Percentiles rank a stretch among this genome's conserved stretches.
These are phyloP conservation scores for Drosophila fungiperda DNA, from an alignment of 2,888 invertebrate genomes.

Conservation along the genomic window DNA sequence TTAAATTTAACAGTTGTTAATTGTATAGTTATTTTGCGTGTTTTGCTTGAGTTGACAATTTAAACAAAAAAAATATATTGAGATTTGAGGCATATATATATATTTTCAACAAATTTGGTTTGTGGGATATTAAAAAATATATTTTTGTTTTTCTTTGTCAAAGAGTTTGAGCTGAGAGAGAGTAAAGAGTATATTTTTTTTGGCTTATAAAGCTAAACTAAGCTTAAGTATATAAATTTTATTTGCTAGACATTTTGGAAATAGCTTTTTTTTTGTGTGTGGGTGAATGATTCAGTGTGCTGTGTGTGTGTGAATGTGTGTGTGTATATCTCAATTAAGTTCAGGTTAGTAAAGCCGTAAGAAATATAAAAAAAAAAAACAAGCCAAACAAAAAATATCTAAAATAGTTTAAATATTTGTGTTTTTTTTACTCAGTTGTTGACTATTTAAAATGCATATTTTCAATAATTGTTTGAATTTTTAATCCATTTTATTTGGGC, in stretches of 20 bases:
- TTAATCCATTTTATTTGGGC: background rate
- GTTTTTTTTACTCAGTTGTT: background rate
- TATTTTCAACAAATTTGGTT: slow-evolving; percentile 25
- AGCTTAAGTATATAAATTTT: slow-evolving; percentile 59
- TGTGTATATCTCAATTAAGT: slow-evolving; percentile 2
- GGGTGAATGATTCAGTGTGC: slow-evolving; percentile 38
- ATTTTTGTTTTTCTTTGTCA: slow-evolving; percentile 35
- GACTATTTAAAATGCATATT: background rate
- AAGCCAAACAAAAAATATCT: slow-evolving; percentile 16
- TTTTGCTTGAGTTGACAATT: slow-evolving; percentile 29
- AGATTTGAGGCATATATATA: slow-evolving; percentile 19
- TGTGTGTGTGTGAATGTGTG: slow-evolving; percentile 17
- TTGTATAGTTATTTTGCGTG: slow-evolving; percentile 37
- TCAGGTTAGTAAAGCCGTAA: slow-evolving; percentile 25
- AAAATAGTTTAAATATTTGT: slow-evolving; percentile 5
- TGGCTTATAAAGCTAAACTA: slow-evolving; percentile 60
- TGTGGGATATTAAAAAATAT: slow-evolving; percentile 49
- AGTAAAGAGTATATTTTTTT: slow-evolving; percentile 40
- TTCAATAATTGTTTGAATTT: background rate
- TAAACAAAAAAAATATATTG: slow-evolving; percentile 25
- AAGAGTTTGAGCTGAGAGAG: slow-evolving; percentile 36
- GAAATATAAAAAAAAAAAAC: slow-evolving; percentile 1
- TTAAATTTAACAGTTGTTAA: slow-evolving; percentile 11
- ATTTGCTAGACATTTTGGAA: slow-evolving; percentile 34
- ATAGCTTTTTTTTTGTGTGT: slow-evolving; percentile 33